phyloP scores from a whole-genome alignment of 2,888 invertebrate species.

The Ligdia adustata region DNA sequence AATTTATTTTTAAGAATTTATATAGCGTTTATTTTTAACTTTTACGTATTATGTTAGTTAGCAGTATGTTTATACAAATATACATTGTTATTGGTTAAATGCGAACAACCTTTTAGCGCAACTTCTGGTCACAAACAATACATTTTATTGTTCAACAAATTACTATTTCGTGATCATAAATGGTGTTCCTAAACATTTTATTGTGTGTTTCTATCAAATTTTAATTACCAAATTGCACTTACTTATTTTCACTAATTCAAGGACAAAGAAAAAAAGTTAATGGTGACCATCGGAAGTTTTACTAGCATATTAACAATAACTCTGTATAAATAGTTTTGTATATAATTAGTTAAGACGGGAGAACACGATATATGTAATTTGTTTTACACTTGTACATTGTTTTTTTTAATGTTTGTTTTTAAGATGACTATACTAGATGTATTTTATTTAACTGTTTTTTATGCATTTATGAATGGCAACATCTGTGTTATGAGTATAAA shows the following conservation, averaged over 20 bases:
- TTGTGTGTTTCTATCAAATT: no score
- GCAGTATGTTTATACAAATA: slow-evolving; percentile 24
- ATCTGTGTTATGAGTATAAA: slow-evolving; percentile 1
- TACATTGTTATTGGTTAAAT: no score
- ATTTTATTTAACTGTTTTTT: slow-evolving; percentile 33
- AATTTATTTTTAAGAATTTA: slow-evolving; percentile 49
- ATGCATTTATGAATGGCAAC: slow-evolving; percentile 31
- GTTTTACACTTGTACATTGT: slow-evolving; percentile 31
- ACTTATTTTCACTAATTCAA: no score
- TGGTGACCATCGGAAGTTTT: no score
- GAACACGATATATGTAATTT: slow-evolving; percentile 32
- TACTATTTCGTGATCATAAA: no score
- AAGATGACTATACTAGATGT: slow-evolving; percentile 26
- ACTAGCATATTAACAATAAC: no score
- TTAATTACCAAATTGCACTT: no score
- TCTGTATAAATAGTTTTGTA: slow-evolving; percentile 11
- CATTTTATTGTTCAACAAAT: no score
- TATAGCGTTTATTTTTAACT: slow-evolving; percentile 39
- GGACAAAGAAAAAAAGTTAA: no score
- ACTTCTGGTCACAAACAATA: no score
- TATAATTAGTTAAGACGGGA: slow-evolving; percentile 20
- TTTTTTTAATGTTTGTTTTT: slow-evolving; percentile 28
- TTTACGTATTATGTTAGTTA: slow-evolving; percentile 26
- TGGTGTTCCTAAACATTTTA: no score
- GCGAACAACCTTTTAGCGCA: no score